Evolutionary conservation across 2,888 invertebrate species (phyloP), one percentile per base, ranked within the genome.

Genomic region (Hirtodrosophila confusa): DNA sequence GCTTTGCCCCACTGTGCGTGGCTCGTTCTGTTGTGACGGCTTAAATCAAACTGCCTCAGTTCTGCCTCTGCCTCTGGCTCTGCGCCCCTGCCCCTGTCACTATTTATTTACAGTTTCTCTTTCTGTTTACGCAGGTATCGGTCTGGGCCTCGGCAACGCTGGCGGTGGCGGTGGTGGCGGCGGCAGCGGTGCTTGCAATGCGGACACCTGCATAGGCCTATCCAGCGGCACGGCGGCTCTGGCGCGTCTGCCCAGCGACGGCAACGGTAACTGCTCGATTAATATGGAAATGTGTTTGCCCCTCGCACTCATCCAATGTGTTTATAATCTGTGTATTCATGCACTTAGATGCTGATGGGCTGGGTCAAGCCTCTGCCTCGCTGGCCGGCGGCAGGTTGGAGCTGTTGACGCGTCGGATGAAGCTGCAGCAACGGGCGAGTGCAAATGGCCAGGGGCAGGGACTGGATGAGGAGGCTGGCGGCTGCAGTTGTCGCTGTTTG

Each of bases 401-500:
- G 79, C 77, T 88, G 53, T 78, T 80, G 37, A 76, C 71, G 73
- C 82, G 84, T 39, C 82, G 89, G 56, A 69, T 76, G 44, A 80
- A 75, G 48, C 64, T 89, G 50, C 88, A 64, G 31, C 58, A 67
- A 36, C 44, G 45, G 24, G 39, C 45, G 29, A 61, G 40, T 49
- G 53, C 41, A 6, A 40, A 51, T 24, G 24, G 31, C 37, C 68
- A 57, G 6, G 49, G 29, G 5, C 17, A 12, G 39, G 44, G 27
- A 27, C 41, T 10, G 29, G 50, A 31, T 27, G 64, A 66, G 39
- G 84, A 78, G 31, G 83, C 82, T 62, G 86, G 82, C 48, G 86
- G 82, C 49, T 97, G 97, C 92, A 93, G 94, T 33, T 97, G 97
- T 92, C 95, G 94, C 57, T 97, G 97, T 89, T 94, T 96, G 71